Percentiles rank a stretch among this genome's conserved stretches.
Conservation (phyloP, 2,113 vertebrate species). For the Oncorhynchus tshawytscha region DNA sequence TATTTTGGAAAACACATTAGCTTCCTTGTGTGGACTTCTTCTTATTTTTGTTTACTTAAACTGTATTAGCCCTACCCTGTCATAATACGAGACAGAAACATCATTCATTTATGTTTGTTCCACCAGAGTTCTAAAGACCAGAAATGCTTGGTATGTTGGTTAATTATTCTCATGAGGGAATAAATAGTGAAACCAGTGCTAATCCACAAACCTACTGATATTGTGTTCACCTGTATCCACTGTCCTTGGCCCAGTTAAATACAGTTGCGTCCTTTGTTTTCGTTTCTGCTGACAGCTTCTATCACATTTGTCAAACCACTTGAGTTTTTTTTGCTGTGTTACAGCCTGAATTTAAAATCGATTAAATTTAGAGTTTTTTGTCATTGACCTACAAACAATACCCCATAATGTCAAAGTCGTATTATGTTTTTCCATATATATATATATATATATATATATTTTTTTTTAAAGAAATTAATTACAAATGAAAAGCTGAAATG, state of each 20-base stretch:
- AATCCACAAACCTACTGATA: neutral
- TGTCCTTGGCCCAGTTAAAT: neutral
- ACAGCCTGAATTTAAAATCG: too few species aligned
- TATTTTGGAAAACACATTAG: conserved; percentile 32
- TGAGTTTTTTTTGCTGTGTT: too few species aligned
- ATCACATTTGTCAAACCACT: neutral
- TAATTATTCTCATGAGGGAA: neutral
- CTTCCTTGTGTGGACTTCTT: conserved; percentile 1
- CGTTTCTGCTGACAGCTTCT: neutral
- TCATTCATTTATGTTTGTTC: neutral
- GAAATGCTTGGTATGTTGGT: neutral
- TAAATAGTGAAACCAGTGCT: neutral
- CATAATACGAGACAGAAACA: conserved; percentile 4
- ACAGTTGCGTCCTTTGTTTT: neutral
- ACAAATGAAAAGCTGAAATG: neutral
- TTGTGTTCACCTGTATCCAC: neutral
- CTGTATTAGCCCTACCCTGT: neutral
- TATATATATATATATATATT: too few species aligned
- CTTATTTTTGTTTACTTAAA: conserved; percentile 3
- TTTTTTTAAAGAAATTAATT: too few species aligned
- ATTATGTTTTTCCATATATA: too few species aligned
- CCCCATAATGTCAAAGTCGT: too few species aligned
- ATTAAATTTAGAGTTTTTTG: too few species aligned
- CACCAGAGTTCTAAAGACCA: neutral
- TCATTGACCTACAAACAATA: too few species aligned